These are phyloP conservation scores for Montipora cactus DNA, from an alignment of 64 coral and sea anemone genomes.

Conservation along the genomic window DNA sequence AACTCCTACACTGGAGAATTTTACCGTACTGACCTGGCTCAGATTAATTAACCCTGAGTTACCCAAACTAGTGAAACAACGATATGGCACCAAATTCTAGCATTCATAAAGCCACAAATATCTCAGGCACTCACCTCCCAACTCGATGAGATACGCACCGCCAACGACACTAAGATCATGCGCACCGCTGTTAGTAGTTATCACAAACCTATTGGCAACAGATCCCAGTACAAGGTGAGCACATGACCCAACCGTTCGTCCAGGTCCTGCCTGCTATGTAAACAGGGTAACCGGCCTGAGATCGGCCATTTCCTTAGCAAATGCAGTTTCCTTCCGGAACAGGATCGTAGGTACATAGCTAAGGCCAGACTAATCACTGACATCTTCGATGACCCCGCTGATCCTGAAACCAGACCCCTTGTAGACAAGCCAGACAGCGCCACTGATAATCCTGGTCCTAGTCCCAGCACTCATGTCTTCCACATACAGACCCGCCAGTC, in stretches of 20 bases:
- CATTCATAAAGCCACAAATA: no score
- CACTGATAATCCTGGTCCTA: no score
- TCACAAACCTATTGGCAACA: background rate
- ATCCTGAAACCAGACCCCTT: no score
- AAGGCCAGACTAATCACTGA: slow-evolving; percentile 56
- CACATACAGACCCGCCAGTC: background rate
- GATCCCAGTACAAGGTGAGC: background rate
- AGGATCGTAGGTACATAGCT: slow-evolving; percentile 30
- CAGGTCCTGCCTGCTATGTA: background rate
- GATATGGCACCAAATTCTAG: no score
- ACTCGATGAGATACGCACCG: no score
- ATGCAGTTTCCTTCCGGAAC: slow-evolving; percentile 54
- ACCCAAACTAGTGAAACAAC: no score
- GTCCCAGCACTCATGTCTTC: background rate
- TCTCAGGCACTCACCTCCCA: no score
- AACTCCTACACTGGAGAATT: no score
- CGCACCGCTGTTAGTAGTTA: background rate
- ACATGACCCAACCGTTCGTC: background rate
- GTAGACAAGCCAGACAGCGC: no score
- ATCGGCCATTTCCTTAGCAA: background rate
- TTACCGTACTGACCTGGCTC: no score
- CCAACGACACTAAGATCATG: no score
- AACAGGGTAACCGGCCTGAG: background rate
- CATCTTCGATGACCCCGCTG: background rate
- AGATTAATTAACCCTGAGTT: no score